A percentile compares a stretch with the other conserved stretches of the same genome.
phyloP scores from a whole-genome alignment of 2,113 vertebrate genomes.

The Noctilio leporinus region DNA sequence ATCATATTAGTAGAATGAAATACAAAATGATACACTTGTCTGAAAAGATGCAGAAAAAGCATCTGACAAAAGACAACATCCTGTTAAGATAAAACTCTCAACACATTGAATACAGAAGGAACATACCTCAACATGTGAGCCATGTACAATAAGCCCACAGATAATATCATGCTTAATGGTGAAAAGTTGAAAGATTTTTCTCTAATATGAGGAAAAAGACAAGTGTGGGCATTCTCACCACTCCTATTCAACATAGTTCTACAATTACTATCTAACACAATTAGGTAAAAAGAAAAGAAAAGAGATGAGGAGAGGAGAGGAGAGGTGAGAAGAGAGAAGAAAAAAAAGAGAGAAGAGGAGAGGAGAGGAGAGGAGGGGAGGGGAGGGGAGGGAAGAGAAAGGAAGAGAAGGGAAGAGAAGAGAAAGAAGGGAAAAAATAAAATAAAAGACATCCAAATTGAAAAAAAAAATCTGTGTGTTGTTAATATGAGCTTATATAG shows the following conservation, averaged over 20 bases:
- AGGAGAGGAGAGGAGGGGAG: no score
- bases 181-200: neutral
- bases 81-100: neutral
- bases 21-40: neutral
- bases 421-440: no score
- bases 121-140: neutral
- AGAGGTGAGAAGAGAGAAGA: no score
- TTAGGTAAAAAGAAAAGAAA: neutral
- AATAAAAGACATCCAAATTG: neutral
- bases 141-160: neutral
- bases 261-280: neutral
- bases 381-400: no score
- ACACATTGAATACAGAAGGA: neutral
- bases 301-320: no score
- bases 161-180: neutral
- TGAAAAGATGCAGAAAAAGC: neutral
- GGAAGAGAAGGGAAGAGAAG: no score
- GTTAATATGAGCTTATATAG: neutral
- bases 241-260: neutral
- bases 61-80: neutral
- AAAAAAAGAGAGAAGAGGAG: no score
- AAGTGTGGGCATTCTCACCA: neutral
- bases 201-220: neutral
- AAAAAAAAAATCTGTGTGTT: neutral
- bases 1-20: neutral